phyloP scores from a whole-genome alignment of 1,140 invertebrate genomes.

The Xylocopa sonorina region DNA sequence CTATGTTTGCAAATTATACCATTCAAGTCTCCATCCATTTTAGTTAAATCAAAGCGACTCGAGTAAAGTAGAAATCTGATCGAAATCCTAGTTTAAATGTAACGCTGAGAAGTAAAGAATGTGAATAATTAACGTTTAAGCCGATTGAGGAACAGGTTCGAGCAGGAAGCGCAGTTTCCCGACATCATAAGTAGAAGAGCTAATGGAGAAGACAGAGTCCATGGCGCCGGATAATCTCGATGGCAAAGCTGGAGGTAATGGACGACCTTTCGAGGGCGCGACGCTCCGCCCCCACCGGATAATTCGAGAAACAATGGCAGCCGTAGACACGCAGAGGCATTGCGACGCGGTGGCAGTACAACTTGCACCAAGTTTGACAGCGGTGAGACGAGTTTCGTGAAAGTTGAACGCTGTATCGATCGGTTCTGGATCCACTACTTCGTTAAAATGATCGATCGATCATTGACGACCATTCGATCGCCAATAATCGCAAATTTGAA shows the following conservation, averaged over 20 bases:
- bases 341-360: conserved; percentile 23
- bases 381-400: background rate
- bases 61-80: background rate
- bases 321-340: conserved; percentile 54
- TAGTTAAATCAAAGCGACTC: no score
- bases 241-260: conserved; percentile 63
- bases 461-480: no score
- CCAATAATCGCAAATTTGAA: background rate
- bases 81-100: background rate
- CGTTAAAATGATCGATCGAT: background rate
- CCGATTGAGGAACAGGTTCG: background rate
- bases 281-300: conserved; percentile 77
- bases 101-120: background rate
- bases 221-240: conserved; percentile 53
- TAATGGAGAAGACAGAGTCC: conserved; percentile 10
- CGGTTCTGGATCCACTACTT: background rate
- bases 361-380: conserved; percentile 15
- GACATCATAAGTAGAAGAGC: conserved; percentile 18
- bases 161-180: background rate
- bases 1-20: background rate
- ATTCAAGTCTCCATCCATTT: rapidly evolving
- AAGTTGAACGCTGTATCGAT: conserved; percentile 10
- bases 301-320: conserved; percentile 79
- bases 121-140: background rate
- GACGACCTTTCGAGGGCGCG: conserved; percentile 79